phyloP scores from a whole-genome alignment of 2,888 invertebrate species.

The Liodrosophila aerea region DNA sequence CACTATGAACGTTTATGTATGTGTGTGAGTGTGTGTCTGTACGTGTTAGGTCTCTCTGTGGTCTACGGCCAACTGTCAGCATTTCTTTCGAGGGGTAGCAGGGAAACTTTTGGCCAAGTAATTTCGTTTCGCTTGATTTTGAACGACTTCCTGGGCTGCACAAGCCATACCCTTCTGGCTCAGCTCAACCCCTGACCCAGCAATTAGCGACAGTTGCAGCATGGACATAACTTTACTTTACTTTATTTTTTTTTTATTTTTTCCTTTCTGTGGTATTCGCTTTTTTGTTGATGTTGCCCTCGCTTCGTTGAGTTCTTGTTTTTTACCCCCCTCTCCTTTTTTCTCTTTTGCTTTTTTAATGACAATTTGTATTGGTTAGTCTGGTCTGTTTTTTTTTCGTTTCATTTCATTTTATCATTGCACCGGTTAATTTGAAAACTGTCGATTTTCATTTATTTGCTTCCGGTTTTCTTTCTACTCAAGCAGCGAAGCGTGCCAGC shows the following conservation, averaged over 20 bases:
- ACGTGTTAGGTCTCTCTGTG: constrained; percentile 42
- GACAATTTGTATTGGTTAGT: constrained; percentile 56
- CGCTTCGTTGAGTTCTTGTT: constrained; percentile 43
- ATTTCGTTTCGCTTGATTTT: constrained; percentile 76
- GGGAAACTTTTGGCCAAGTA: constrained; percentile 43
- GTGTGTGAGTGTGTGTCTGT: too few relatives aligned
- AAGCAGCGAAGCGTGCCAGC: constrained; percentile 40
- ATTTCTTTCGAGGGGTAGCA: constrained; percentile 22
- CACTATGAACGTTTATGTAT: too few relatives aligned
- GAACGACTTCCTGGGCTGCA: constrained; percentile 71
- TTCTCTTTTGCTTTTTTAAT: constrained; percentile 36
- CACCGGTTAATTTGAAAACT: constrained; percentile 68
- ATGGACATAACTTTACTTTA: constrained; percentile 44
- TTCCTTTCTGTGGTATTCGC: constrained; percentile 47
- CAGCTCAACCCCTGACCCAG: constrained; percentile 52
- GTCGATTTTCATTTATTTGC: constrained; percentile 69
- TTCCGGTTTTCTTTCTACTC: constrained; percentile 53
- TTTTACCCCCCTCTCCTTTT: not conserved
- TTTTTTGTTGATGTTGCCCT: constrained; percentile 26
- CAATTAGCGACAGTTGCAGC: constrained; percentile 76
- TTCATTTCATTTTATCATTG: constrained; percentile 50
- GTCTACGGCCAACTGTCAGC: constrained; percentile 62
- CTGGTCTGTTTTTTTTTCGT: constrained; percentile 29
- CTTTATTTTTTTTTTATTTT: constrained; percentile 10
- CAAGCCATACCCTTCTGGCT: constrained; percentile 12